phyloP scores from a whole-genome alignment of 2,113 vertebrate species.

The Pangasianodon gigas region DNA sequence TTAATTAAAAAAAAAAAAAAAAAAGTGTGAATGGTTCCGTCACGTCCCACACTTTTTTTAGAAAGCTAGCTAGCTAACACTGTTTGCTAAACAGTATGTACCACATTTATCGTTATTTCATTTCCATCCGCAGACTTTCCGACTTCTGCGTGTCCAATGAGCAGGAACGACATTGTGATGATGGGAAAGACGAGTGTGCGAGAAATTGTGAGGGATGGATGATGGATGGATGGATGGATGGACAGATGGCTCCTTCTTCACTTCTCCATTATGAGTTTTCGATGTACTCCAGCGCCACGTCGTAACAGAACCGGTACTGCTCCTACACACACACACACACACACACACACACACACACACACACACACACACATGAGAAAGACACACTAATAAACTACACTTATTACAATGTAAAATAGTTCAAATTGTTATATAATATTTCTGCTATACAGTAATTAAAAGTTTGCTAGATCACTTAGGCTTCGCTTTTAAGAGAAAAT shows the following conservation, averaged over 20 bases:
- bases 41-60: background rate
- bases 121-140: background rate
- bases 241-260: constrained; percentile 22
- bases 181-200: background rate
- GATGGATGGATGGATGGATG: too few species aligned
- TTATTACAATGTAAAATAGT: too few species aligned
- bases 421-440: background rate
- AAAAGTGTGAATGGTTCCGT: background rate
- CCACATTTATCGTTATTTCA: background rate
- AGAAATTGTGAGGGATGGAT: background rate
- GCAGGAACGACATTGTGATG: background rate
- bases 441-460: background rate
- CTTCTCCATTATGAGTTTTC: constrained; percentile 83
- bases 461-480: too few species aligned
- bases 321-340: constrained; percentile 74
- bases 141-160: background rate
- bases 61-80: background rate
- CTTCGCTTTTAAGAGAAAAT: too few species aligned
- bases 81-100: background rate
- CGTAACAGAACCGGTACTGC: constrained; percentile 99
- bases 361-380: background rate
- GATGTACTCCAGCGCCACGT: constrained; percentile 92
- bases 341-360: background rate
- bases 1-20: constrained; percentile 65
- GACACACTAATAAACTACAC: background rate